Evolutionary conservation across 2,888 invertebrate species (phyloP), one percentile per base, ranked within the genome.

Genomic region (Poecilobothrus nobilitatus): DNA sequence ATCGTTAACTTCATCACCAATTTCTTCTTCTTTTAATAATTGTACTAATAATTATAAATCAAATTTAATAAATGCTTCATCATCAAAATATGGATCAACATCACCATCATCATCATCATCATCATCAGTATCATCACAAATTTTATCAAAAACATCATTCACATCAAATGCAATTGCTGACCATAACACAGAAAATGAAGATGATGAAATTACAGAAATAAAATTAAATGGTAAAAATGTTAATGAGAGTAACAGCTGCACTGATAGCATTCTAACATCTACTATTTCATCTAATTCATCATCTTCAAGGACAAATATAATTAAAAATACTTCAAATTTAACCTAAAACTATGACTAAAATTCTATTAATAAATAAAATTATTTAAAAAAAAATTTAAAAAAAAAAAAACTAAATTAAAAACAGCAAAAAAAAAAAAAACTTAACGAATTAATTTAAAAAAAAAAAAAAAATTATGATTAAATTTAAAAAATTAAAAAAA

Each of bases 301-400:
- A 41, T 41, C 41, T 53, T 53, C 53, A 53, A 53, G 53, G n/a
- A 53, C 15, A 53, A 53, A 53, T 53, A 53, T 53, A 53, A 53
- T 15, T 15, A 53, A 53, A 53, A 53, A 53, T 53, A 53, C n/a
- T 53, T 53, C 53, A 53, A 53, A 53, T 53, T 15, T n/a, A 53
- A 53, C 53, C 53, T 53, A 53, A 53, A 53, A 53, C 53, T 53
- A 53, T 53, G 53, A 53, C 53, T 53, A 53, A n/a, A n/a, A 53
- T 53, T 53, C 18, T 53, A 53, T 12, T 53, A 53, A 53, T 12
- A 12, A 53, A 53, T 18, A 12, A 53, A 53, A 53, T 53, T 12
- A 53, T 53, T 53, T 18, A 12, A 53, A 4, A 4, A 53, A 53
- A 53, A 53, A 15, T 15, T 12, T 5, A 41, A 8, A 53, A 53